phyloP scores from a whole-genome alignment of 2,888 invertebrate species.

The Hipparchia semele region DNA sequence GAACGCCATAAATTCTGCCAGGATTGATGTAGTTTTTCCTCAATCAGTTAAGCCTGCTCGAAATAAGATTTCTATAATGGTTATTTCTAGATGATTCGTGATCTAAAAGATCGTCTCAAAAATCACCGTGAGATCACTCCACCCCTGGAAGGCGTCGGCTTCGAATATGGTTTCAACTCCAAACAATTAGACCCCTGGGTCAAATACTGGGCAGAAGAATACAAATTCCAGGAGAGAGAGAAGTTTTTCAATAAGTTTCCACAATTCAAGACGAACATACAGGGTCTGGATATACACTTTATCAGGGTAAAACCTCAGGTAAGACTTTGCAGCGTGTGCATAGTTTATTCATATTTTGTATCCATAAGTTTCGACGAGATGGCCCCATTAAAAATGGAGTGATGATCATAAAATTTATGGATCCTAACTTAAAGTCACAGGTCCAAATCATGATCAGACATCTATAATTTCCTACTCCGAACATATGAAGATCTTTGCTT shows the following conservation, averaged over 20 bases:
- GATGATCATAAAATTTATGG: too few relatives aligned
- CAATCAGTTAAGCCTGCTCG: too few relatives aligned
- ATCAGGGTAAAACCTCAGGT: conserved; percentile 84
- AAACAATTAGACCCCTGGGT: conserved; percentile 84
- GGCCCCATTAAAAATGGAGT: too few relatives aligned
- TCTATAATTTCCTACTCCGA: too few relatives aligned
- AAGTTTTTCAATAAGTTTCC: conserved; percentile 82
- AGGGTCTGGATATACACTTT: conserved; percentile 88
- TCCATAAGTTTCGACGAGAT: too few relatives aligned
- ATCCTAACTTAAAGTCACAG: too few relatives aligned
- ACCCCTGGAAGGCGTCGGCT: conserved; percentile 85
- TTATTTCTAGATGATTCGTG: conserved; percentile 49
- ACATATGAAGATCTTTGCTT: too few relatives aligned
- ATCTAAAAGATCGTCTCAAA: conserved; percentile 47
- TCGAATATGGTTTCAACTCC: conserved; percentile 90
- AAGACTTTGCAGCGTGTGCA: conserved; percentile 6
- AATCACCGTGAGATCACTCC: conserved; percentile 51
- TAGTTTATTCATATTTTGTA: neutral
- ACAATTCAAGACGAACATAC: conserved; percentile 88
- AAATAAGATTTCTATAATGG: too few relatives aligned
- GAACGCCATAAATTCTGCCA: too few relatives aligned
- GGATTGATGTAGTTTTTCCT: too few relatives aligned
- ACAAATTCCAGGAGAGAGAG: conserved; percentile 81
- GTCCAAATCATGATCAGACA: too few relatives aligned
- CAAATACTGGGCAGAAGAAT: conserved; percentile 88